Base-by-base conservation (phyloP, 2,797 vertebrate genomes). In the Microctenopoma stevenorrisi region DNA sequence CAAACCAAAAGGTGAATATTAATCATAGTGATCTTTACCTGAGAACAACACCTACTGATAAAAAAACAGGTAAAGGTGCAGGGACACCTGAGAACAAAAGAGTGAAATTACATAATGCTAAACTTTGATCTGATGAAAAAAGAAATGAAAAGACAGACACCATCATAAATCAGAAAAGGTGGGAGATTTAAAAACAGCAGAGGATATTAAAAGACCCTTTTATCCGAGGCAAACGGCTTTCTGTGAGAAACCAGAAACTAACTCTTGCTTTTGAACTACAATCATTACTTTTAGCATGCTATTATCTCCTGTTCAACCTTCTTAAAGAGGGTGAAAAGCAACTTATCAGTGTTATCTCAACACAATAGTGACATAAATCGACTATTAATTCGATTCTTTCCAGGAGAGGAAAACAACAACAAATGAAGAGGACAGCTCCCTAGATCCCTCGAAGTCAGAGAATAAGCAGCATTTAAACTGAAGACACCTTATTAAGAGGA, bases 11-110 rank as follows among this genome's bases (percentile, higher is more conserved):
- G 9, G 57, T 42, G 49, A 52, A 61, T 58, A 49, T 62, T 54
- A 37, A 67, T 76, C 6, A 44, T 58, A 63, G 52, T 50, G 44
- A 54, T 64, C 14, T 40, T 75, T 75, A 86, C 88, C 89, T 91
- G 90, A 91, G 85, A 86, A 87, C 54, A 67, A 79, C 56, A 67
- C 47, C 51, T 46, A 59, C 30, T 57, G 30, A 70, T 28, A 56
- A 74, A 58, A 68, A 78, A n/a, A 54, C 11, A 15, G 16, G 12
- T 13, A 43, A 46, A 44, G 28, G 37, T 14, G 13, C 33, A 50
- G 13, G 47, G 15, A 63, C 69, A 70, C 62, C 26, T 42, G 12
- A 70, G 22, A 58, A 65, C 37, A 37, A 42, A 58, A 63, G 30
- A 18, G 37, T 48, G 51, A 69, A 6, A 47, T 0, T 4, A 11